phyloP scores from a whole-genome alignment of 2,888 invertebrate genomes.

The Melinopterus prodromus region DNA sequence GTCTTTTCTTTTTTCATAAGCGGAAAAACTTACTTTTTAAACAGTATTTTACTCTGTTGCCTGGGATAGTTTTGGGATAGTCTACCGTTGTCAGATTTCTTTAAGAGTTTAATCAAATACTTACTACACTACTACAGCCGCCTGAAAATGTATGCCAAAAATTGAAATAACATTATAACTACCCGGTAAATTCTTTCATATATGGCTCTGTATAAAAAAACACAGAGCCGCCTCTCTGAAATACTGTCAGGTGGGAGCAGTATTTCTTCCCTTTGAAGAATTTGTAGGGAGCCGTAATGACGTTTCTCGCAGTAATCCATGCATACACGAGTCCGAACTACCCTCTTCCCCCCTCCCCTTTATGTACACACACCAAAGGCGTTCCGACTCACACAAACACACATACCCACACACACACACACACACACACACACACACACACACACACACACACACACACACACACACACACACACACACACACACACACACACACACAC shows the following conservation, averaged over 20 bases:
- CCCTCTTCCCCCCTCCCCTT: constrained; percentile 26
- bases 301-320: constrained; percentile 58
- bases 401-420: constrained; percentile 7
- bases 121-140: too few relatives aligned
- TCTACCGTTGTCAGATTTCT: too few relatives aligned
- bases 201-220: constrained; percentile 16
- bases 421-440: neutral
- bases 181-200: too few relatives aligned
- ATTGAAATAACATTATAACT: too few relatives aligned
- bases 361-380: constrained; percentile 17
- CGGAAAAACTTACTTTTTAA: too few relatives aligned
- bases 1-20: too few relatives aligned
- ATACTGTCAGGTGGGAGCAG: constrained; percentile 43
- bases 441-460: constrained; percentile 21
- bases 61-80: too few relatives aligned
- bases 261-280: constrained; percentile 55
- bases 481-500: too few relatives aligned
- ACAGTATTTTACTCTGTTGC: too few relatives aligned
- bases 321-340: constrained; percentile 52
- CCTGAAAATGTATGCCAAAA: too few relatives aligned
- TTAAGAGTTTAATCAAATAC: too few relatives aligned
- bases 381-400: constrained; percentile 19
- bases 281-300: constrained; percentile 57
- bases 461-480: neutral
- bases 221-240: constrained; percentile 39